phyloP scores from a whole-genome alignment of 2,797 vertebrate genomes.

The Knipowitschia caucasica region DNA sequence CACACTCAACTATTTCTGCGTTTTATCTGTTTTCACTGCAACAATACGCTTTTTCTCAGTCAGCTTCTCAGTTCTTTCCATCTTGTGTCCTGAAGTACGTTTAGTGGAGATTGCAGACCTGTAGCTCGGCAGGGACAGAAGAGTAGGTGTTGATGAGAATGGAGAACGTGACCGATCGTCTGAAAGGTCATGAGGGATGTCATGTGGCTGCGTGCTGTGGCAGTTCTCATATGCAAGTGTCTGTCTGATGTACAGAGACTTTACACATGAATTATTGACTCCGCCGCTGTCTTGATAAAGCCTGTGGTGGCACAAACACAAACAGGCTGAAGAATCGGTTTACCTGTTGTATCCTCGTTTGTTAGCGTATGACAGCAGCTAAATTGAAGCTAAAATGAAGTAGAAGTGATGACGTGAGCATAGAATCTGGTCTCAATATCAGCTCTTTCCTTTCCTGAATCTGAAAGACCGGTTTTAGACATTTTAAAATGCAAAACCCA shows the following conservation, averaged over 20 bases:
- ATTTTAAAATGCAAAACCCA: no score
- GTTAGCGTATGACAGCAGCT: no score
- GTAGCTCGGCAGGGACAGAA: neutral
- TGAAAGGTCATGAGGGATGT: neutral
- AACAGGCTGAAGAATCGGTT: no score
- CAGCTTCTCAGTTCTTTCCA: neutral
- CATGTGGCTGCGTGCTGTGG: neutral
- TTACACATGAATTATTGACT: neutral
- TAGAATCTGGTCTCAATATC: no score
- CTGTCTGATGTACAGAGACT: neutral
- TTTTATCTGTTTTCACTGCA: conserved; percentile 30
- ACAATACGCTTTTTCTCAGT: neutral
- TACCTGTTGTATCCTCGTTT: neutral
- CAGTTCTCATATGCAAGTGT: neutral
- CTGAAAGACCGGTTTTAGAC: no score
- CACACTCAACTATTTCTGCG: neutral
- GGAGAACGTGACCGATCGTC: neutral
- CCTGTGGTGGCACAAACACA: no score
- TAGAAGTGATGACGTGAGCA: no score
- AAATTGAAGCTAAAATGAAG: no score
- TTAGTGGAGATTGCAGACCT: no score
- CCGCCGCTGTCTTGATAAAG: neutral
- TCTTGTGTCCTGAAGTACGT: neutral
- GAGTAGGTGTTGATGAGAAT: neutral
- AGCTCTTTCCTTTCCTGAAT: no score